phyloP scores from a whole-genome alignment of 2,113 vertebrate species.

The Hydrochoerus hydrochaeris region DNA sequence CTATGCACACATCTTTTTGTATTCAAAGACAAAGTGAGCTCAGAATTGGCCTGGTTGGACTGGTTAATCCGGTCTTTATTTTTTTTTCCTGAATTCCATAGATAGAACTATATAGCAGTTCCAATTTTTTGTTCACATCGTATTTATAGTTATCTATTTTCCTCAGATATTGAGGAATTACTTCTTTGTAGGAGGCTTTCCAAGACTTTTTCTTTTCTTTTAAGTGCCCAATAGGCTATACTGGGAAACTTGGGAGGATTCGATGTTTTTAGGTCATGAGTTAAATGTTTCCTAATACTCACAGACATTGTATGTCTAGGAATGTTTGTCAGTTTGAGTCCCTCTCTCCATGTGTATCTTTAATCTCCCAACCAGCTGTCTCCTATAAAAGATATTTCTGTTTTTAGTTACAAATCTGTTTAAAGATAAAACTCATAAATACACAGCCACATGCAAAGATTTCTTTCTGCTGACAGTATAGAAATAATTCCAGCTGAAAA shows the following conservation, averaged over 20 bases:
- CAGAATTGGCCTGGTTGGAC: constrained; percentile 43
- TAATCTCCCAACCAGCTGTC: constrained; percentile 91
- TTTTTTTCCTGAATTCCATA: constrained; percentile 38
- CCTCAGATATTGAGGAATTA: constrained; percentile 66
- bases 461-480: constrained; percentile 84
- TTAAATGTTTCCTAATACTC: constrained; percentile 86
- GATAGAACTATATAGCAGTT: constrained; percentile 26
- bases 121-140: constrained; percentile 56
- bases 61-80: not conserved
- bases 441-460: constrained; percentile 83
- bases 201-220: constrained; percentile 67
- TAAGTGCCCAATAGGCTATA: constrained; percentile 77
- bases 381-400: constrained; percentile 91
- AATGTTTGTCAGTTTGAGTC: constrained; percentile 89
- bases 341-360: constrained; percentile 85
- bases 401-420: constrained; percentile 92
- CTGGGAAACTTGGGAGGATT: constrained; percentile 76
- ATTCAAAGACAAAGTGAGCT: not conserved
- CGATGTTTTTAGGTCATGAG: constrained; percentile 86
- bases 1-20: constrained; percentile 59
- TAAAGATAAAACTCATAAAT: constrained; percentile 90
- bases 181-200: constrained; percentile 59
- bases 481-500: constrained; percentile 86
- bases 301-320: constrained; percentile 86
- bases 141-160: constrained; percentile 73